Evolutionary conservation across 2,113 vertebrate species (phyloP).

Genomic region (Trichechus manatus): DNA sequence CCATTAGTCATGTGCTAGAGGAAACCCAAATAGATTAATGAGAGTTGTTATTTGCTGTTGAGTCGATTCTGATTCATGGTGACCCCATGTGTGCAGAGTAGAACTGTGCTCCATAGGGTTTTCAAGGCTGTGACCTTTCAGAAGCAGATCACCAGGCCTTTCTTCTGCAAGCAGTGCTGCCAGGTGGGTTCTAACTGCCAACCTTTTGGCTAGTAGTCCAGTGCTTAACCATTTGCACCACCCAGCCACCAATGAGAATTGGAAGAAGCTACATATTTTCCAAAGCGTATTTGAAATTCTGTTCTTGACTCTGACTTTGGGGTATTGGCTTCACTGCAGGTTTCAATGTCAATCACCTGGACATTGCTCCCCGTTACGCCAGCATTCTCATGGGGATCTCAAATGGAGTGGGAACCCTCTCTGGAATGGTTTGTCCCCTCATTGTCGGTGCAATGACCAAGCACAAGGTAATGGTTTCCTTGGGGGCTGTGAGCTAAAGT

Average conservation of each 20-base stretch:
- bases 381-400: conserved; percentile 99
- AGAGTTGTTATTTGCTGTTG: neutral
- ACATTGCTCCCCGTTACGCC: conserved; percentile 98
- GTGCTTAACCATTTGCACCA: neutral
- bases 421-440: conserved; percentile 98
- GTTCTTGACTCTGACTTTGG: conserved; percentile 50
- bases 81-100: neutral
- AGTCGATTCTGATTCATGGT: neutral
- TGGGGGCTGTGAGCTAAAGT: neutral
- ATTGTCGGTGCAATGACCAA: conserved; percentile 98
- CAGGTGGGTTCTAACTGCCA: neutral
- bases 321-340: conserved; percentile 87
- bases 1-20: neutral
- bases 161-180: neutral
- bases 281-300: neutral
- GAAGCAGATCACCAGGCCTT: neutral
- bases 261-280: neutral
- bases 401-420: conserved; percentile 97
- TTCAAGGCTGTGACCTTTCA: neutral
- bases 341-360: conserved; percentile 98
- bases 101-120: neutral
- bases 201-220: neutral
- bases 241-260: neutral
- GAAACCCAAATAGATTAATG: neutral
- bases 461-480: conserved; percentile 92